Conservation (phyloP, 2,888 invertebrate species). For the Lasioglossum lativentre region DNA sequence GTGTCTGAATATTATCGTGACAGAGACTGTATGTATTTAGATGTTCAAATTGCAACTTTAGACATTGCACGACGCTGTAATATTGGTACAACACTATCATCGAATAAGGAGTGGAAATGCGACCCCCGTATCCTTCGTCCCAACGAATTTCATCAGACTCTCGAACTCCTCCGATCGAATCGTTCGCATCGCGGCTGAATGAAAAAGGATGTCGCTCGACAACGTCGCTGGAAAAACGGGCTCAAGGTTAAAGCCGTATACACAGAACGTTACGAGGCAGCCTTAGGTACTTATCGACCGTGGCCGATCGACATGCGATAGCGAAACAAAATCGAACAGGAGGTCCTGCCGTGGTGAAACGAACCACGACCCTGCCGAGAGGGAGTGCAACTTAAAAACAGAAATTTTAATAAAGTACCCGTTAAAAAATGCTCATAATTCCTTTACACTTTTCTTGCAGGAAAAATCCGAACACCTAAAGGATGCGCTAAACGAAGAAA, state of each 20-base stretch:
- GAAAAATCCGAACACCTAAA: no score
- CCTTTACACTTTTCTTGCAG: no score
- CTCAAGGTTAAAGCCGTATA: conserved; percentile 52
- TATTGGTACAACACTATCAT: not conserved
- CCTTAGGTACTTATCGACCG: conserved; percentile 37
- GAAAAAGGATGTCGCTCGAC: conserved; percentile 47
- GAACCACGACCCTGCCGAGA: no score
- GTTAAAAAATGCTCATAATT: no score
- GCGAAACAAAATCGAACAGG: conserved; percentile 57
- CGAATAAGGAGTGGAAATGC: not conserved
- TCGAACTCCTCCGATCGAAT: not conserved
- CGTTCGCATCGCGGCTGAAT: conserved; percentile 27
- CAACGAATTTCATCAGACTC: not conserved
- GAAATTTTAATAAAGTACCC: no score
- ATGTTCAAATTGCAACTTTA: no score
- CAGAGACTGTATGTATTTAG: no score
- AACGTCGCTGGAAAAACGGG: conserved; percentile 46
- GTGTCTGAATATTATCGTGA: no score
- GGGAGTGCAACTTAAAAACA: no score
- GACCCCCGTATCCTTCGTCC: not conserved
- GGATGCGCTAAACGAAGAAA: no score
- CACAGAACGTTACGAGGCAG: conserved; percentile 26
- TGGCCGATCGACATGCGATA: conserved; percentile 58
- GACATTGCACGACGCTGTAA: no score
- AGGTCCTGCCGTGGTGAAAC: not conserved